Base-by-base conservation (phyloP, 2,888 invertebrate species). In the Ophion ellenae region DNA sequence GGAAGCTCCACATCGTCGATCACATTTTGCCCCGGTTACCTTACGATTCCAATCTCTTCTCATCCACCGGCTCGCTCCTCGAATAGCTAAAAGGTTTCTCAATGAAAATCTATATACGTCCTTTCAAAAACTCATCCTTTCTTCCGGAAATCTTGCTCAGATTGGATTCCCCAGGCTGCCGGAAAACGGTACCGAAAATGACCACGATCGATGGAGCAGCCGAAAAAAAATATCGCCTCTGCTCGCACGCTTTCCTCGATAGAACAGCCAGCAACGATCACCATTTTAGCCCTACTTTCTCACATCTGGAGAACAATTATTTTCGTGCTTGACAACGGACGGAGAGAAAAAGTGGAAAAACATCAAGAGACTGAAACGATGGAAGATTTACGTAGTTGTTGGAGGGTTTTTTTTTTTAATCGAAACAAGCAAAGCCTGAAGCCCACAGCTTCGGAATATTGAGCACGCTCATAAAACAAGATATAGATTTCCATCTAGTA, bases 401-500 rank as follows among this genome's bases (percentile, higher is more conserved):
- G 4, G 32, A 4, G 32, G 53, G 17, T 47, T 47, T 47, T 47
- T 73, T 57, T 80, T 87, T 86, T 87, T 0, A 11, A 84, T 85
- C 85, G 74, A 70, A 83, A 78, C 81, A 84, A 86, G 47, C 85
- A 66, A 75, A 77, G 87, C 85, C 81, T 83, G 78, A 83, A 87
- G 87, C 88, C 87, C 88, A 77, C 89, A 87, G 91, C 89, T 90
- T 90, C 90, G 89, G 90, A 91, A 91, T 92, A 92, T 93, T 91
- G 91, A 92, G 90, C 89, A 90, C 91, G 91, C 87, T 90, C 91
- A 90, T 93, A 93, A 93, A 93, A 93, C 93, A 93, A 93, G 93
- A 93, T 94, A 93, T 92, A 94, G 94, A 93, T 94, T 94, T 93
- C 92, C 93, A 93, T 93, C 94, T 93, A 92, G 92, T 92, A 91